Percentiles rank a stretch among this genome's conserved stretches.
Conservation (phyloP, 2,888 invertebrate species). For the Oconnorella tubifera region DNA sequence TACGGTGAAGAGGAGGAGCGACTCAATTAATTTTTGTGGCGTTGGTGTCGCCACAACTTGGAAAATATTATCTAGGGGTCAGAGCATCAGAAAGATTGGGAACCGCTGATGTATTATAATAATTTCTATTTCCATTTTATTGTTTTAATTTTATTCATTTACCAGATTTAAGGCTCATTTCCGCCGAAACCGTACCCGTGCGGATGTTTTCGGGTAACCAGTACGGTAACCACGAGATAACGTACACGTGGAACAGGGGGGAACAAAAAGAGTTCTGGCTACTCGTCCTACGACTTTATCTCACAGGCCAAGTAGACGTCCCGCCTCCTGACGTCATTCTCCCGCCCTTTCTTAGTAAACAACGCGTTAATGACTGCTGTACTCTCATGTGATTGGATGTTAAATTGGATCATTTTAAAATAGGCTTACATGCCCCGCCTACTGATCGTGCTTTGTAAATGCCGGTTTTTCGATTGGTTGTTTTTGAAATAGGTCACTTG, state of each 20-base stretch:
- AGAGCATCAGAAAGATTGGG: too few relatives aligned
- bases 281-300: constrained; percentile 34
- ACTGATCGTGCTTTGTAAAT: too few relatives aligned
- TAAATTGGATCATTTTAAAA: too few relatives aligned
- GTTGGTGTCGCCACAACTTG: too few relatives aligned
- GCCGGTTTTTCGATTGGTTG: too few relatives aligned
- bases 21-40: too few relatives aligned
- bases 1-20: too few relatives aligned
- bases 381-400: constrained; percentile 3
- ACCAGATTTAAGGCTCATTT: constrained; percentile 30
- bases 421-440: too few relatives aligned
- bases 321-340: constrained; percentile 30
- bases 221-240: constrained; percentile 38
- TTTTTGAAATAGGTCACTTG: too few relatives aligned
- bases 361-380: background rate
- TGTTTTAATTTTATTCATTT: background rate
- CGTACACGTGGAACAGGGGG: constrained; percentile 39
- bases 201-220: constrained; percentile 39
- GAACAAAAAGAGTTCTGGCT: constrained; percentile 40
- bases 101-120: too few relatives aligned
- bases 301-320: constrained; percentile 30
- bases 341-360: background rate
- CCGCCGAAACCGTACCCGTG: constrained; percentile 37
- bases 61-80: too few relatives aligned
- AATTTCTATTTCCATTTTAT: too few relatives aligned